Evolutionary conservation across 2,797 vertebrate genomes (phyloP), one percentile per base, ranked within the genome.

Genomic region (Helicolenus hilgendorfi): DNA sequence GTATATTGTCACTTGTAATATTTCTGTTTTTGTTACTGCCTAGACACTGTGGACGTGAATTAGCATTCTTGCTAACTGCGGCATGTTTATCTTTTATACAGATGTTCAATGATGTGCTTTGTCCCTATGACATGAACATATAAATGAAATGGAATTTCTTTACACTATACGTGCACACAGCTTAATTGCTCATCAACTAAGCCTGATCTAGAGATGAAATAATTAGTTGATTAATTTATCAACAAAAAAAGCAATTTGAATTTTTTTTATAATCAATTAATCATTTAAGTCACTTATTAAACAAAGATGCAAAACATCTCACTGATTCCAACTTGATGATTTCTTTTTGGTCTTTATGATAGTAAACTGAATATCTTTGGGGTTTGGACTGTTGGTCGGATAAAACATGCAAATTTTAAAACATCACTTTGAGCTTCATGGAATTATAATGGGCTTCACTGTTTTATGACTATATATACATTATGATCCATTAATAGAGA

Each of bases 61-160:
- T 15, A 0, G 14, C 41, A 18, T 45, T 45, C 41, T 45, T 45
- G 15, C 2, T 0, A 49, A 49, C 45, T 0, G 45, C 6, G 41
- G 41, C 45, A 49, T 49, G 45, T 49, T 49, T 49, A 49, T 49
- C 45, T 49, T 20, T 49, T 49, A 49, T 49, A 49, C 45, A 49
- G 45, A 49, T 20, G 45, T 49, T 49, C 45, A 49, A 7, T 49
- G 15, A 49, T 49, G 45, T 49, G 45, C 15, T 20, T 49, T 49
- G 18, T 18, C 45, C 45, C 45, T 49, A 20, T 49, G 45, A 20
- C 0, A 49, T 49, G 3, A 49, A 20, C 18, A 20, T 20, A 49
- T 49, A 49, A 49, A 49, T 20, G 0, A 49, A 8, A 49, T 49
- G 15, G 15, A 49, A 49, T 20, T 49, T 49, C 3, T 49, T 49